Conservation (phyloP, 2,888 invertebrate genomes). For the Sicus ferrugineus region DNA sequence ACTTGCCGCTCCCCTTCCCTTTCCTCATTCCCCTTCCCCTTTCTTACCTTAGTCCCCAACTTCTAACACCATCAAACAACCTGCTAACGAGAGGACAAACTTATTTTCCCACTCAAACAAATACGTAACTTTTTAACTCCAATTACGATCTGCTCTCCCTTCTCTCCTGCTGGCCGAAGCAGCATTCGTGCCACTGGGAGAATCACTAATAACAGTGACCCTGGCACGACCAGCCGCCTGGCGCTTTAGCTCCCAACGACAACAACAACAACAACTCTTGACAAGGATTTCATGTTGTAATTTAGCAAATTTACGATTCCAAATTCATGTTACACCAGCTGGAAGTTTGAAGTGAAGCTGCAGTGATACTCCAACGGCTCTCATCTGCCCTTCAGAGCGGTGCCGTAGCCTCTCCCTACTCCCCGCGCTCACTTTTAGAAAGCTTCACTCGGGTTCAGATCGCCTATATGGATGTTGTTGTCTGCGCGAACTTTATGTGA, state of each 20-base stretch:
- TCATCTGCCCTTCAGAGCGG: slow-evolving; percentile 10
- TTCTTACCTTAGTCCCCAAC: no score
- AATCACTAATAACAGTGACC: no score
- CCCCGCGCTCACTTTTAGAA: neutral
- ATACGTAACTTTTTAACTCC: slow-evolving; percentile 29
- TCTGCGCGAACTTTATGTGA: neutral
- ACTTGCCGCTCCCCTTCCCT: neutral
- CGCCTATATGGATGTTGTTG: neutral
- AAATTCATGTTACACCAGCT: slow-evolving; percentile 32
- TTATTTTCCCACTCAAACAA: slow-evolving; percentile 1
- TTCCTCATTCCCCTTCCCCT: neutral
- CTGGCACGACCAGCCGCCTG: neutral
- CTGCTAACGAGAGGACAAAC: neutral
- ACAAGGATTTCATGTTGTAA: slow-evolving; percentile 32
- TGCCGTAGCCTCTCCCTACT: neutral
- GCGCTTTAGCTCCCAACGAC: neutral
- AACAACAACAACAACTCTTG: slow-evolving; percentile 15
- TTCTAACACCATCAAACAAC: neutral
- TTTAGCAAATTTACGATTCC: slow-evolving; percentile 34
- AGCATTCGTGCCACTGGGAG: neutral
- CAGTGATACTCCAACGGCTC: slow-evolving; percentile 27
- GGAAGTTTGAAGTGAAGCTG: slow-evolving; percentile 16
- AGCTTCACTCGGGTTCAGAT: neutral
- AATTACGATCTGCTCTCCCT: slow-evolving; percentile 42
- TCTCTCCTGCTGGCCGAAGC: neutral